These are phyloP conservation scores for Steromphala cineraria DNA, from an alignment of 2,888 invertebrate genomes.

Conservation along the genomic window DNA sequence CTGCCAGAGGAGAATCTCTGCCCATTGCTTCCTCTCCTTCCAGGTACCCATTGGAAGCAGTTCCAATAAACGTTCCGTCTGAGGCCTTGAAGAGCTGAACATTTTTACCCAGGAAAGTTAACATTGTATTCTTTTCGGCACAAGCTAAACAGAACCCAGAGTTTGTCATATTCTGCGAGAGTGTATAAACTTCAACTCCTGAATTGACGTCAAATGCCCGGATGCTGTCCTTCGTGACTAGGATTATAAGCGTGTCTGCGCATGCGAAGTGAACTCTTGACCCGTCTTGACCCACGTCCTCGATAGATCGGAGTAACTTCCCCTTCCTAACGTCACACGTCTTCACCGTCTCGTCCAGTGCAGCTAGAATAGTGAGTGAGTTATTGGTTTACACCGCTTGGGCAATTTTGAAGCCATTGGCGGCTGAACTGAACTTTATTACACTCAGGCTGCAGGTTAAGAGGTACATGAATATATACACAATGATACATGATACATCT, in stretches of 20 bases:
- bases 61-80: background rate
- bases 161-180: background rate
- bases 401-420: too few relatives aligned
- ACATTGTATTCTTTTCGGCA: background rate
- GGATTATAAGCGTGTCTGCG: background rate
- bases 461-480: too few relatives aligned
- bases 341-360: conserved; percentile 56
- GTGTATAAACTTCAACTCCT: background rate
- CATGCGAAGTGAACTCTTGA: background rate
- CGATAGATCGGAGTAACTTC: conserved; percentile 39
- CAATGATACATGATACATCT: too few relatives aligned
- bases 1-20: background rate
- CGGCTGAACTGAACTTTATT: too few relatives aligned
- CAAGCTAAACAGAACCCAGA: background rate
- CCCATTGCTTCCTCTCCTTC: background rate
- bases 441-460: too few relatives aligned
- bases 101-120: background rate
- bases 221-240: background rate
- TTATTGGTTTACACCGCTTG: background rate
- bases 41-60: background rate
- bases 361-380: conserved; percentile 36
- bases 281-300: conserved; percentile 42
- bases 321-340: conserved; percentile 53
- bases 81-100: background rate
- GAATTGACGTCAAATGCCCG: conserved; percentile 7